phyloP scores from a whole-genome alignment of 2,888 invertebrate genomes.

The Metacarcinus magister region DNA sequence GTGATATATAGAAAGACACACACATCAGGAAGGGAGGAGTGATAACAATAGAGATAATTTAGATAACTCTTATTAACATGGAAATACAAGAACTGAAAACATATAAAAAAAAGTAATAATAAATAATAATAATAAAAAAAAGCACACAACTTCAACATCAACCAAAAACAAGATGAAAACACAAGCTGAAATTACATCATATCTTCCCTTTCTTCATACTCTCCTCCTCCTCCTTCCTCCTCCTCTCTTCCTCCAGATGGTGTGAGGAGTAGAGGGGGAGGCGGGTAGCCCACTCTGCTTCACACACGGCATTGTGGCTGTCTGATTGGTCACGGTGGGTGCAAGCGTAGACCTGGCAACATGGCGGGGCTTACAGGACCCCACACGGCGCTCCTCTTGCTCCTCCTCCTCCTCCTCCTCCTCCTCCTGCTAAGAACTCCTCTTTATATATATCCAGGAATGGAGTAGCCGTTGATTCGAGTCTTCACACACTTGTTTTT shows the following conservation, averaged over 20 bases:
- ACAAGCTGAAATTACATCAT: too few relatives aligned
- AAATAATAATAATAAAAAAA: too few relatives aligned
- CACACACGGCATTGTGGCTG: conserved; percentile 66
- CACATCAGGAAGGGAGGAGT: too few relatives aligned
- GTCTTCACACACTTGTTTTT: not conserved
- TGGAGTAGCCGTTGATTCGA: not conserved
- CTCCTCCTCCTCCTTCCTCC: not conserved
- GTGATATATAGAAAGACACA: too few relatives aligned
- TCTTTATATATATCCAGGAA: not conserved
- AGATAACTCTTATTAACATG: too few relatives aligned
- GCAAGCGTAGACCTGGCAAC: conserved; percentile 51
- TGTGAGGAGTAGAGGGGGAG: not conserved
- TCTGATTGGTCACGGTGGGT: conserved; percentile 74
- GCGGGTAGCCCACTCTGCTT: conserved; percentile 71
- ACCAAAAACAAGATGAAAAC: too few relatives aligned
- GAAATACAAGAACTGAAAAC: too few relatives aligned
- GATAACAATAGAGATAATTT: too few relatives aligned
- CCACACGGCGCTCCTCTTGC: conserved; percentile 60
- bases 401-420: conserved; percentile 22
- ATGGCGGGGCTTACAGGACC: conserved; percentile 68
- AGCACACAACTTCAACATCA: too few relatives aligned
- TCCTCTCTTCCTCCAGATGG: not conserved
- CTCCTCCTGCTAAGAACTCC: not conserved
- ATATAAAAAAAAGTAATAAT: too few relatives aligned
- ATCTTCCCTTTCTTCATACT: not conserved